Evolutionary conservation across 2,888 invertebrate genomes (phyloP).

Genomic region (Ctenicera cuprea): DNA sequence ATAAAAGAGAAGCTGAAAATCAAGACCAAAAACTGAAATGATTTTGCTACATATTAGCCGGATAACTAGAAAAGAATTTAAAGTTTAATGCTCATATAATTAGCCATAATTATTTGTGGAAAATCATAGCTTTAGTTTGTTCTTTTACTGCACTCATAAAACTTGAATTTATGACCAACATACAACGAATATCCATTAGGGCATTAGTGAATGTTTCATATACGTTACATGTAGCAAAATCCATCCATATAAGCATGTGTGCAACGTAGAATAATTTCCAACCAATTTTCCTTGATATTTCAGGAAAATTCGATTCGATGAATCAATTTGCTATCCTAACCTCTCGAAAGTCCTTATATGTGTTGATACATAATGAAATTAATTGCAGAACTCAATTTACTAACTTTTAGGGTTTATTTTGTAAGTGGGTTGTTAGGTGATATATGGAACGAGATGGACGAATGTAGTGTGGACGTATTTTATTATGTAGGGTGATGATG

Average conservation of each 20-base stretch:
- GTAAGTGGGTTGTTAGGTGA: slow-evolving; percentile 8
- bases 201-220: slow-evolving; percentile 21
- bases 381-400: neutral
- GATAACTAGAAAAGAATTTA: too few relatives aligned
- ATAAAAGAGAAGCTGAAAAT: too few relatives aligned
- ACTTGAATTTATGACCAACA: slow-evolving; percentile 38
- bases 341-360: too few relatives aligned
- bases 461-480: slow-evolving; percentile 17
- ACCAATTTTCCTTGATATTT: too few relatives aligned
- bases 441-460: slow-evolving; percentile 7
- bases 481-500: slow-evolving; percentile 27
- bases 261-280: too few relatives aligned
- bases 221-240: neutral
- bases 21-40: too few relatives aligned
- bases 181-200: slow-evolving; percentile 46
- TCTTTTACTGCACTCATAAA: slow-evolving; percentile 19
- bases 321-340: too few relatives aligned
- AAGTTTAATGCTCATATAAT: neutral
- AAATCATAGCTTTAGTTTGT: slow-evolving; percentile 14
- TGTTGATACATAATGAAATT: too few relatives aligned
- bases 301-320: too few relatives aligned
- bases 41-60: too few relatives aligned
- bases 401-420: neutral
- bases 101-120: neutral
- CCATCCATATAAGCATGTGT: too few relatives aligned